phyloP scores from a whole-genome alignment of 2,797 vertebrate genomes.

The Chaetophractus vellerosus region DNA sequence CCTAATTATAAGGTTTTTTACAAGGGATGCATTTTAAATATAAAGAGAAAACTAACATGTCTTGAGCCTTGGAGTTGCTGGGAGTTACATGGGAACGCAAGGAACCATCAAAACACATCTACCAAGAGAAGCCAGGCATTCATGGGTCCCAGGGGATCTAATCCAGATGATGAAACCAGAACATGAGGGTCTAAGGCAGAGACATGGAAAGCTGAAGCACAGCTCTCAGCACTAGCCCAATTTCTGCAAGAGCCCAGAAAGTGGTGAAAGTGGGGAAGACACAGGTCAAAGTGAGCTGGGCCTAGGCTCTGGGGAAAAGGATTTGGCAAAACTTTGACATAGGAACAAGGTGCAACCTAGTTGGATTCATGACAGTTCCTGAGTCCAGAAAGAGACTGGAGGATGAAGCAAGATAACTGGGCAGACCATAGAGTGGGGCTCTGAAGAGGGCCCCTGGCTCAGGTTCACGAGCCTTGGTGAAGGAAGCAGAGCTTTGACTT shows the following conservation, averaged over 20 bases:
- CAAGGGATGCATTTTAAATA: neutral
- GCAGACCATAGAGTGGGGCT: neutral
- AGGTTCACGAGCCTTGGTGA: neutral
- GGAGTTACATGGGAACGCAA: neutral
- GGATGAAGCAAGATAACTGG: no score
- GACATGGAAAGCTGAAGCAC: neutral
- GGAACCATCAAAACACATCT: neutral
- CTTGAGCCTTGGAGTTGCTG: neutral
- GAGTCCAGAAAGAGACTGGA: neutral
- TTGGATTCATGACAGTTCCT: neutral
- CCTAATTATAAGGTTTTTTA: neutral
- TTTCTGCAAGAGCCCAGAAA: neutral
- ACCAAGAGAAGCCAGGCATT: neutral
- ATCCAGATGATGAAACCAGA: neutral
- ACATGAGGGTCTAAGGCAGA: neutral
- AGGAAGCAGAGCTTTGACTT: neutral
- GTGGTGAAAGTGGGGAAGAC: neutral
- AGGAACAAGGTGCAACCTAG: neutral
- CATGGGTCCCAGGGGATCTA: neutral
- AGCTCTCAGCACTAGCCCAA: neutral
- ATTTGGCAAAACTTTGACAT: neutral
- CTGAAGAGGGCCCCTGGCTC: no score
- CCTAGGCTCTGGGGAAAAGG: neutral
- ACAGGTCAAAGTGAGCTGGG: neutral
- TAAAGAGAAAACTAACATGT: neutral